Base-by-base conservation (phyloP, 2,797 vertebrate species). In the Loris lydekkerianus region DNA sequence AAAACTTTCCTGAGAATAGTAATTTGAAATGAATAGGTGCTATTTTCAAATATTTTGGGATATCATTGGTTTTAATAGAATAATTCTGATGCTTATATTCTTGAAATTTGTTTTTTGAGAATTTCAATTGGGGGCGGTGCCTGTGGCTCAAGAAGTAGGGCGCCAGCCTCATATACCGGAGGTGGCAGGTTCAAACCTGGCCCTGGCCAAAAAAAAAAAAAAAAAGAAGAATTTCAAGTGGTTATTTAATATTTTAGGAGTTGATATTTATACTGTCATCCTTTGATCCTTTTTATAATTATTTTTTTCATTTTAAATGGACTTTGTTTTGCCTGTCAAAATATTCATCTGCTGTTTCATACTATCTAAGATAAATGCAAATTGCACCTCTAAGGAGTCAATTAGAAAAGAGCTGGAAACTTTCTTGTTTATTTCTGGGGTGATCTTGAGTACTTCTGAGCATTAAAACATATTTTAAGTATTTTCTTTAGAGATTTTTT, bases 81-180 rank as follows among this genome's bases (percentile, higher is more conserved):
- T 37, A 87, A 75, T 93, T 82, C 21, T 34, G 67, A 63, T 96
- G 63, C 90, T 92, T 84, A 73, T 92, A 21, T 76, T n/a, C 10
- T 87, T 86, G 77, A 87, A 77, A 69, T 84, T 96, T 81, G 97
- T 75, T 97, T 98, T 94, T 63, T 86, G 96, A 95, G 93, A 95
- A 92, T 10, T 92, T 83, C 86, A 75, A 96, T 69, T 94, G 73
- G 34, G 40, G 40, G 40, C 40, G 40, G 40, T 40, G 40, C 40
- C 40, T 40, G 40, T 40, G 40, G 40, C 40, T 40, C 40, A 40
- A 40, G 40, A 40, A 40, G 40, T 40, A 40, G 40, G 5, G 40
- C 40, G 40, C 40, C 40, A 40, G 40, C 40, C 40, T 40, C 40
- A 40, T 40, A 40, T 40, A 40, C 40, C 40, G 40, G 40, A 40